phyloP scores from a whole-genome alignment of 2,888 invertebrate genomes.

The Protophormia terraenovae region DNA sequence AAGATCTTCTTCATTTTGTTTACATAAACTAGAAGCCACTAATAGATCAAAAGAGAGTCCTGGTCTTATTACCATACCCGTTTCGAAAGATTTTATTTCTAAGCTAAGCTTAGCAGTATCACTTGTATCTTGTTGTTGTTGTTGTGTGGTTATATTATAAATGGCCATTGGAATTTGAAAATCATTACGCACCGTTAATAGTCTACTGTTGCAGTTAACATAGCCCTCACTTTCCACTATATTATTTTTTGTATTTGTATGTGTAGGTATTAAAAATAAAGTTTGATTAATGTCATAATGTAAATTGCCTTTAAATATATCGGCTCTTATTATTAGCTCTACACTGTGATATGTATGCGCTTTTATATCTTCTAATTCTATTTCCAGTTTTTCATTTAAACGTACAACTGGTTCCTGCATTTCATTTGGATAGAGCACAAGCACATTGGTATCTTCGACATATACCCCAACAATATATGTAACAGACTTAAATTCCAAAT shows the following conservation, averaged over 20 bases:
- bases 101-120: slow-evolving; percentile 62
- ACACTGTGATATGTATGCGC: slow-evolving; percentile 65
- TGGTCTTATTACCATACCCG: slow-evolving; percentile 73
- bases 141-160: slow-evolving; percentile 86
- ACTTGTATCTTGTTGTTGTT: slow-evolving; percentile 40
- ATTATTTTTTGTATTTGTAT: slow-evolving; percentile 11
- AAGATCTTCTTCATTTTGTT: slow-evolving; percentile 74
- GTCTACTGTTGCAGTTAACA: slow-evolving; percentile 64
- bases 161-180: slow-evolving; percentile 88
- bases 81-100: slow-evolving; percentile 48
- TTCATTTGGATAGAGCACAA: slow-evolving; percentile 76
- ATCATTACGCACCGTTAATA: slow-evolving; percentile 86
- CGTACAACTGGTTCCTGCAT: slow-evolving; percentile 70
- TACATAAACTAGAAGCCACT: slow-evolving; percentile 58
- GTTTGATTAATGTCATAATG: slow-evolving; percentile 76
- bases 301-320: slow-evolving; percentile 78
- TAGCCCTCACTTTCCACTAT: neutral
- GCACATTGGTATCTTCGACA: neutral
- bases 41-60: slow-evolving; percentile 73
- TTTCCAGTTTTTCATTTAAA: slow-evolving; percentile 54
- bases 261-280: slow-evolving; percentile 73
- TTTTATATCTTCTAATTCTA: slow-evolving; percentile 47
- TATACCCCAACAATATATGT: slow-evolving; percentile 42
- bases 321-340: slow-evolving; percentile 76
- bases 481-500: slow-evolving; percentile 33